Evolutionary conservation across 2,888 invertebrate species (phyloP), one percentile per base, ranked within the genome.

Genomic region (Pemphredon lugubris): DNA sequence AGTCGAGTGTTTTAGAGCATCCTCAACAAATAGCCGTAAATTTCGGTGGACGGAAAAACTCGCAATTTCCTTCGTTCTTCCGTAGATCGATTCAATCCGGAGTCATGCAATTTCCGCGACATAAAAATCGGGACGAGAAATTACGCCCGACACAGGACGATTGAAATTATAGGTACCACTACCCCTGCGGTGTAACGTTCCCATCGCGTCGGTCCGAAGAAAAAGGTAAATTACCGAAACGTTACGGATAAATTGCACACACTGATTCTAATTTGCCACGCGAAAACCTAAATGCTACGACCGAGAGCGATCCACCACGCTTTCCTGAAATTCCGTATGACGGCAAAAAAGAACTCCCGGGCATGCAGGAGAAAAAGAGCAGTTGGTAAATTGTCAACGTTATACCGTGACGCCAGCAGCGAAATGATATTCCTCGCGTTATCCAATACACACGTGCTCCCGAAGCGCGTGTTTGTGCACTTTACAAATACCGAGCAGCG

Each of bases 121-220:
- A 18, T 34, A 34, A 42, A 20, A 20, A 11, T 20, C 11, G 40
- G 11, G 11, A 21, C 26, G 14, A 61, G 54, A 55, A 67, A 50
- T 30, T 16, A 47, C 47, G 40, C 42, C 16, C 23, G 14, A 48
- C 7, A 37, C 37, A 40, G 42, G 14, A 13, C 47, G 34, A 30
- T 14, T 42, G 30, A 42, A 67, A 67, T 67, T 55, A 67, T 63
- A 67, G 48, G 42, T 48, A 44, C 23, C 48, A 63, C 54, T 67
- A 55, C 51, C 67, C n/a, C n/a, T n/a, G n/a, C n/a, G n/a, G n/a
- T n/a, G n/a, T n/a, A n/a, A n/a, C n/a, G n/a, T n/a, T n/a, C n/a
- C n/a, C n/a, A n/a, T n/a, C n/a, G n/a, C 63, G 42, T 44, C 18
- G 32, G 30, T 9, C 14, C 47, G 32, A 23, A 14, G 61, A 34